phyloP scores from a whole-genome alignment of 2,797 vertebrate species.

The Fistularia commersonii region DNA sequence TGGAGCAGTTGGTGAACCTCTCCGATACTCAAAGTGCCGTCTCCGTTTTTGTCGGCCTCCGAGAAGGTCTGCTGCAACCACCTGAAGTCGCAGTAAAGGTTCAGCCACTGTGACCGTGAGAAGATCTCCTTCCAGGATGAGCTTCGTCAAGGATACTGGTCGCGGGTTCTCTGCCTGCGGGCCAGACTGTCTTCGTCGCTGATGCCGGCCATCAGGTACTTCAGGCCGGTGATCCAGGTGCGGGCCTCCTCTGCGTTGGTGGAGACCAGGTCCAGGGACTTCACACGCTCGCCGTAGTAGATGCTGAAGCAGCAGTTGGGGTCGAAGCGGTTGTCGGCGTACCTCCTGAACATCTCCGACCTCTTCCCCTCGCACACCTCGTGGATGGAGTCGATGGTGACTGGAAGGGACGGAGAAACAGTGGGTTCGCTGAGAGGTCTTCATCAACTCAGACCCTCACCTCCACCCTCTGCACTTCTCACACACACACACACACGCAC shows the following conservation, averaged over 20 bases:
- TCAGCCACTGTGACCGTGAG: too few species aligned
- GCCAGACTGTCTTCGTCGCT: slow-evolving; percentile 94
- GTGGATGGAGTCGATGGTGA: slow-evolving; percentile 94
- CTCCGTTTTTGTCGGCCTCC: slow-evolving; percentile 95
- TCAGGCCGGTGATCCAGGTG: slow-evolving; percentile 93
- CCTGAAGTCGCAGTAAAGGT: too few species aligned
- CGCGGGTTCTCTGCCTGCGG: slow-evolving; percentile 89
- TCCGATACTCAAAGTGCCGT: slow-evolving; percentile 89
- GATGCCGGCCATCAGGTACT: slow-evolving; percentile 95
- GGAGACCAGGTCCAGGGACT: slow-evolving; percentile 90
- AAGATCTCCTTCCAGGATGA: background rate
- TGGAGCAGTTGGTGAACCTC: slow-evolving; percentile 95
- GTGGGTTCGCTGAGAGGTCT: background rate
- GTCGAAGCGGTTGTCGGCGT: slow-evolving; percentile 85
- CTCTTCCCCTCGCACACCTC: slow-evolving; percentile 93
- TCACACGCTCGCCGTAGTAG: slow-evolving; percentile 89
- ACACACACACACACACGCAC: too few species aligned
- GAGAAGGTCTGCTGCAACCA: slow-evolving; percentile 98
- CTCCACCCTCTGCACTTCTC: too few species aligned
- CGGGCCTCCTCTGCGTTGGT: slow-evolving; percentile 84
- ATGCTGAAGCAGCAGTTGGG: slow-evolving; percentile 98
- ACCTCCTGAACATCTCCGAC: slow-evolving; percentile 92
- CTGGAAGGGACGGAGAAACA: slow-evolving; percentile 59
- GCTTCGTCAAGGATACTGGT: slow-evolving; percentile 91
- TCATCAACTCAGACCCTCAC: too few species aligned